Conservation (phyloP, 2,888 invertebrate genomes). For the Trissoscelio sp. region DNA sequence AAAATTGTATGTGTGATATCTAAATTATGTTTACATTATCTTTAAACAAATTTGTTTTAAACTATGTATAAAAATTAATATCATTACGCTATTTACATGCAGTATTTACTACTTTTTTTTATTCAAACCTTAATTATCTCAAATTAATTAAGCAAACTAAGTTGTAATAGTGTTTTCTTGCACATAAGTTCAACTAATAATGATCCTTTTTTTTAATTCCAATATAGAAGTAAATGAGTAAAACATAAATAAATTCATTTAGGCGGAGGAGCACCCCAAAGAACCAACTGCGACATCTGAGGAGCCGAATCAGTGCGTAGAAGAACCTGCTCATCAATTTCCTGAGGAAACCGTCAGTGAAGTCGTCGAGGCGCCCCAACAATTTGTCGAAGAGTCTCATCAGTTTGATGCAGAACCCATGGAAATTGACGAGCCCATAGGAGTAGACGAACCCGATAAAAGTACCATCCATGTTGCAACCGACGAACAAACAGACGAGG, state of each 20-base stretch:
- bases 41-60: no score
- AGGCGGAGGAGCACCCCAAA: constrained; percentile 6
- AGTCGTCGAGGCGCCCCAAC: background rate
- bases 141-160: no score
- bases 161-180: no score
- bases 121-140: no score
- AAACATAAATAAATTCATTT: background rate
- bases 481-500: constrained; percentile 63
- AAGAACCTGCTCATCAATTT: background rate
- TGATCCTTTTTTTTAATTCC: no score
- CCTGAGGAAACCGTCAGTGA: constrained; percentile 47
- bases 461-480: constrained; percentile 3
- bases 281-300: background rate
- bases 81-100: no score
- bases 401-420: constrained; percentile 45
- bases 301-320: background rate
- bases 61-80: no score
- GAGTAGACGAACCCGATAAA: constrained; percentile 71
- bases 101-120: no score
- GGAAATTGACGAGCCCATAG: constrained; percentile 53
- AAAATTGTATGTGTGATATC: no score
- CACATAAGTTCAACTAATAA: no score
- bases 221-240: no score
- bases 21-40: no score
- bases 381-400: background rate